phyloP scores from a whole-genome alignment of 2,888 invertebrate genomes.

The Brachypalpus laphriformis region DNA sequence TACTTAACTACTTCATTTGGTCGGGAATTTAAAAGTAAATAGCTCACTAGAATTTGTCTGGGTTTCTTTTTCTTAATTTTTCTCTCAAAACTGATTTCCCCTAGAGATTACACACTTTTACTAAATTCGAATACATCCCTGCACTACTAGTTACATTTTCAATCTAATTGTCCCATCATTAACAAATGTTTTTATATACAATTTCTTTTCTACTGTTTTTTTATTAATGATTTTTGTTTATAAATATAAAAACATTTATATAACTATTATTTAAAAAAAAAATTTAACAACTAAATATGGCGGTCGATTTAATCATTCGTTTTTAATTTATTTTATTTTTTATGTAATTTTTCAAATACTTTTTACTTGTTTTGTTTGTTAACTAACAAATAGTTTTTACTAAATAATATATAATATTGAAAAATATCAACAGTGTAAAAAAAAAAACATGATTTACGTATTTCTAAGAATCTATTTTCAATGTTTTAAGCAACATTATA shows the following conservation, averaged over 20 bases:
- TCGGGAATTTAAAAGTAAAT: too few relatives aligned
- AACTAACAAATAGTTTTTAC: slow-evolving; percentile 31
- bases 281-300: slow-evolving; percentile 77
- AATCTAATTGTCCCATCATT: neutral
- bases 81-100: too few relatives aligned
- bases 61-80: too few relatives aligned
- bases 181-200: slow-evolving; percentile 25
- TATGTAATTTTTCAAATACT: slow-evolving; percentile 35
- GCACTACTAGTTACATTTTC: neutral
- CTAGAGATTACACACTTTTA: too few relatives aligned
- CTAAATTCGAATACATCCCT: neutral
- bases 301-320: slow-evolving; percentile 75
- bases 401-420: slow-evolving; percentile 37
- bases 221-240: slow-evolving; percentile 16
- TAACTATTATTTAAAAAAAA: slow-evolving; percentile 45
- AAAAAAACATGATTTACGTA: slow-evolving; percentile 35
- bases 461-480: slow-evolving; percentile 45
- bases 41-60: too few relatives aligned
- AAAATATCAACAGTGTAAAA: slow-evolving; percentile 59
- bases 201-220: slow-evolving; percentile 14
- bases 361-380: slow-evolving; percentile 13
- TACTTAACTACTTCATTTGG: too few relatives aligned
- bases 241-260: slow-evolving; percentile 50
- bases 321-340: slow-evolving; percentile 1
- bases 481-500: slow-evolving; percentile 55